A percentile compares a stretch with the other conserved stretches of the same genome.
Evolutionary conservation across 2,888 invertebrate genomes (phyloP).

Genomic region (Tiphia femorata): DNA sequence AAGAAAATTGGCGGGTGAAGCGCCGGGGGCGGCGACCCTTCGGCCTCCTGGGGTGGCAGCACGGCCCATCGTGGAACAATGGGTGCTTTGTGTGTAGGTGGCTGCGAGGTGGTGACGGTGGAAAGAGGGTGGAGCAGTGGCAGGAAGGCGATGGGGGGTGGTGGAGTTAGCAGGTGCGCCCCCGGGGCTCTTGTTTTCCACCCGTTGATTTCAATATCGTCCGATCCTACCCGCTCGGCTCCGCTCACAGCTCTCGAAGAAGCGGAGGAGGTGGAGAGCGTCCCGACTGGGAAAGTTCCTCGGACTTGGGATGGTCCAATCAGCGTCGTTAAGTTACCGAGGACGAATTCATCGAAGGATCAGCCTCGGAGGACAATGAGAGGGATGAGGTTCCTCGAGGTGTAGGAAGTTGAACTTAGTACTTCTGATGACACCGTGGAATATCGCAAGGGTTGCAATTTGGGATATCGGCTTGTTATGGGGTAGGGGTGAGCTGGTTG

Average conservation of each 20-base stretch:
- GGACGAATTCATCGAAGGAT: constrained; percentile 4
- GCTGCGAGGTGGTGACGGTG: no score
- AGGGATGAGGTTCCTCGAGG: background rate
- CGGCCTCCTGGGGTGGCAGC: no score
- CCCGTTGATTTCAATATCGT: constrained; percentile 56
- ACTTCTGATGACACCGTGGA: no score
- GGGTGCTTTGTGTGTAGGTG: constrained; percentile 6
- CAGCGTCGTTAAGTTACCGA: constrained; percentile 16
- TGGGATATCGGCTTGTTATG: no score
- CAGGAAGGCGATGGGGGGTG: no score
- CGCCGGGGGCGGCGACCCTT: background rate
- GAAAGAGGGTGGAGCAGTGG: no score
- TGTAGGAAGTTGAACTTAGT: no score
- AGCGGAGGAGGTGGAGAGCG: no score
- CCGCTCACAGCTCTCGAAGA: no score
- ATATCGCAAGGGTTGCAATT: no score
- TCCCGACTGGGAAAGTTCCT: background rate
- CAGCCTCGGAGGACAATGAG: constrained; percentile 1
- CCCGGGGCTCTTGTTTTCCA: constrained; percentile 40
- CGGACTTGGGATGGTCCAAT: constrained; percentile 22
- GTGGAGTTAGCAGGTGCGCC: constrained; percentile 7
- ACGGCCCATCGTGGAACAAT: background rate
- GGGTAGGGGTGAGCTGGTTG: no score
- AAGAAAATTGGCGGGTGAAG: background rate
- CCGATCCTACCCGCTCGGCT: constrained; percentile 8